Conservation (phyloP, 1,140 invertebrate genomes). For the Neoseiulus cucumeris region DNA sequence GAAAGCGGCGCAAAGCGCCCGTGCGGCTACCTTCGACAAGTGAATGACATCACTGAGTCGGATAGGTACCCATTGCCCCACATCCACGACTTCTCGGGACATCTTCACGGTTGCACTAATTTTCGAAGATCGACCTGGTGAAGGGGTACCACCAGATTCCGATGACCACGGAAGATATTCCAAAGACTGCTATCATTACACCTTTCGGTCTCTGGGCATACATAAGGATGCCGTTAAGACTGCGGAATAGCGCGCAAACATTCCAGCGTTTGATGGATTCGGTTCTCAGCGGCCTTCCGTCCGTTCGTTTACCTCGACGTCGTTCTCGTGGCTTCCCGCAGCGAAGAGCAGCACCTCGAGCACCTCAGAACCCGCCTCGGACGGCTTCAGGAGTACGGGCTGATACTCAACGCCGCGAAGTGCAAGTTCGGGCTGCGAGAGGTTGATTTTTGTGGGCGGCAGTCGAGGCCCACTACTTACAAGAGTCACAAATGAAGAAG, state of each 20-base stretch:
- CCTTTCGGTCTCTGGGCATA: conserved; percentile 26
- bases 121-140: conserved; percentile 16
- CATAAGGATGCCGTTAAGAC: conserved; percentile 15
- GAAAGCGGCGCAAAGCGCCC: too few species aligned
- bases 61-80: too few species aligned
- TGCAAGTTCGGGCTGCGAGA: too few species aligned
- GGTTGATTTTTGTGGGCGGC: too few species aligned
- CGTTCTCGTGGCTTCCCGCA: conserved; percentile 22
- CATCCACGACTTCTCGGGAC: too few species aligned
- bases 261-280: conserved; percentile 16
- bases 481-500: too few species aligned
- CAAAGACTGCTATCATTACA: conserved; percentile 20
- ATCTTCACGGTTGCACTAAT: neutral
- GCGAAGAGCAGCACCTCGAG: conserved; percentile 18
- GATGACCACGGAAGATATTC: conserved; percentile 17
- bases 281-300: conserved; percentile 26
- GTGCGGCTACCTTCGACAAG: too few species aligned
- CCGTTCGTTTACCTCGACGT: conserved; percentile 26
- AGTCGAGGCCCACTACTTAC: too few species aligned
- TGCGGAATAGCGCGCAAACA: conserved; percentile 15
- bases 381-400: too few species aligned
- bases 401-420: too few species aligned
- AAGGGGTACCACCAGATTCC: conserved; percentile 20
- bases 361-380: too few species aligned
- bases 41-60: too few species aligned